phyloP scores from a whole-genome alignment of 2,888 invertebrate genomes.

The Vesta saturnalis region DNA sequence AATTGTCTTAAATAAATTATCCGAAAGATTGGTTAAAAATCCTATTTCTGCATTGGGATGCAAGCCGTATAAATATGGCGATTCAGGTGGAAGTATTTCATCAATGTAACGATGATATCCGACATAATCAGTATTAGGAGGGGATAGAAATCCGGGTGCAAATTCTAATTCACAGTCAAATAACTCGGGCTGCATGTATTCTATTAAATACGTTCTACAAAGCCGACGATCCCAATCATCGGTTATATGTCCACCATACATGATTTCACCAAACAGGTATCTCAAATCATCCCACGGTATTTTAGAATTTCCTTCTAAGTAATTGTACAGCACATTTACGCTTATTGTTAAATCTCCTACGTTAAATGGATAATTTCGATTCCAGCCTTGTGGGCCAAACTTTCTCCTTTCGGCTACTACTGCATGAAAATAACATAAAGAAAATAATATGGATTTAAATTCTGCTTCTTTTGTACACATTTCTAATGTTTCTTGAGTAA shows the following conservation, averaged over 20 bases:
- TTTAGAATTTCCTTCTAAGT: slow-evolving; percentile 86
- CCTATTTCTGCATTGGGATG: slow-evolving; percentile 97
- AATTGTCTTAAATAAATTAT: slow-evolving; percentile 83
- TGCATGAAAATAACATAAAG: slow-evolving; percentile 94
- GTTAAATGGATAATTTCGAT: slow-evolving; percentile 81
- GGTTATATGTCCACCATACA: slow-evolving; percentile 98
- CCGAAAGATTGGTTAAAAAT: slow-evolving; percentile 87
- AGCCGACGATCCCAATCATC: slow-evolving; percentile 95
- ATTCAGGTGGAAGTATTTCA: slow-evolving; percentile 85
- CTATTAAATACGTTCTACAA: slow-evolving; percentile 85
- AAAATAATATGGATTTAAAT: slow-evolving; percentile 89
- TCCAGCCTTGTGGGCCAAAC: slow-evolving; percentile 96
- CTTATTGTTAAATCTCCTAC: slow-evolving; percentile 92
- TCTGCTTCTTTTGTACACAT: slow-evolving; percentile 93
- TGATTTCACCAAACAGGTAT: slow-evolving; percentile 95
- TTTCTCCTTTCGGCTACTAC: slow-evolving; percentile 92
- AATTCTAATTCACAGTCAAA: slow-evolving; percentile 86
- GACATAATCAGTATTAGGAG: slow-evolving; percentile 87
- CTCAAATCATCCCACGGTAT: slow-evolving; percentile 96
- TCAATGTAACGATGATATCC: slow-evolving; percentile 92
- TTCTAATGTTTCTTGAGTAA: slow-evolving; percentile 91
- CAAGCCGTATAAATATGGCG: slow-evolving; percentile 89
- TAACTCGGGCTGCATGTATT: slow-evolving; percentile 88
- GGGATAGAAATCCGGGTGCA: slow-evolving; percentile 86
- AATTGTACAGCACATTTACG: slow-evolving; percentile 89